A percentile compares a stretch with the other conserved stretches of the same genome.
Conservation (phyloP, 2,797 vertebrate species). For the Philypnodon macrostomus region DNA sequence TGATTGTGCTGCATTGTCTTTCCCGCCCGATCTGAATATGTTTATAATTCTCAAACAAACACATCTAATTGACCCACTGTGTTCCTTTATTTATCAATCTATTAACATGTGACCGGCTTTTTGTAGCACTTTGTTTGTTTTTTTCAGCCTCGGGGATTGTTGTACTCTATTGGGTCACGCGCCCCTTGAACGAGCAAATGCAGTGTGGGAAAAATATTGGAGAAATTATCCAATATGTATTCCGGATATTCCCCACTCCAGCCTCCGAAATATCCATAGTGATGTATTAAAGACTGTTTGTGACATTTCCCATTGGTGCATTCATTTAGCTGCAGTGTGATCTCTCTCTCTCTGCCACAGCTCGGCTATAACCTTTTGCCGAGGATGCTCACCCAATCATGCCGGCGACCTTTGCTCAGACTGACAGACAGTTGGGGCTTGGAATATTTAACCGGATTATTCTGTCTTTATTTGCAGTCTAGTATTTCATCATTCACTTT, state of each 20-base stretch:
- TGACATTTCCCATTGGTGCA: slow-evolving; percentile 50
- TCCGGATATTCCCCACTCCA: too few species aligned
- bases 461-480: slow-evolving; percentile 32
- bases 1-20: slow-evolving; percentile 10
- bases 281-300: slow-evolving; percentile 38
- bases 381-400: slow-evolving; percentile 61
- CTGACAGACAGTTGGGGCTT: slow-evolving; percentile 52
- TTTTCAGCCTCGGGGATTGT: slow-evolving; percentile 1
- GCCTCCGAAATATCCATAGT: slow-evolving; percentile 31
- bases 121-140: slow-evolving; percentile 5
- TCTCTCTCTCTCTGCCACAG: slow-evolving; percentile 49
- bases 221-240: slow-evolving; percentile 14
- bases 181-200: neutral
- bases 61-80: slow-evolving; percentile 8
- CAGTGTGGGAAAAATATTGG: neutral
- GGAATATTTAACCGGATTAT: slow-evolving; percentile 48
- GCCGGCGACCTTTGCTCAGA: slow-evolving; percentile 58
- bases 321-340: slow-evolving; percentile 50
- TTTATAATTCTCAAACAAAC: slow-evolving; percentile 15
- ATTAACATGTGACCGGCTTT: slow-evolving; percentile 2
- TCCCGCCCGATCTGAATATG: neutral
- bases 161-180: neutral
- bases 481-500: slow-evolving; percentile 16
- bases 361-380: slow-evolving; percentile 64
- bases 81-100: slow-evolving; percentile 11